Base-by-base conservation (phyloP, 2,797 vertebrate genomes). In the Syngnathus rostellatus region DNA sequence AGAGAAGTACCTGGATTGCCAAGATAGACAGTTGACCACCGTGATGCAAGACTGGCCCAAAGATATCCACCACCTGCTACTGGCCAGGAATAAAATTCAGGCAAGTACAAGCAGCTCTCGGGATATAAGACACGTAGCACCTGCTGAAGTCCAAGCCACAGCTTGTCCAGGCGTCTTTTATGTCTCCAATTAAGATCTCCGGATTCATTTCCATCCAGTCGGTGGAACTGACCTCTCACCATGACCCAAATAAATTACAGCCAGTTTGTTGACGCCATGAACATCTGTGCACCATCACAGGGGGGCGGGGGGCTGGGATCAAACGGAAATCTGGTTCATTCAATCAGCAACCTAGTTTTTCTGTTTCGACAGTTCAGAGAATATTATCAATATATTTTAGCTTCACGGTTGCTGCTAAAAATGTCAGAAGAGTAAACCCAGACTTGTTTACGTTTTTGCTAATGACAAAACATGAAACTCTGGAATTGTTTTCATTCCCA, bases 1-100 rank as follows among this genome's bases (percentile, higher is more conserved):
- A 5, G 94, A 98, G 78, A 98, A 96, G 80, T 95, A 93, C 78
- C 85, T 98, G 79, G 95, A 98, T 79, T 99, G 97, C 72, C 94
- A 97, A 86, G 94, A 96, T 80, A 92, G 87, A 72, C 93, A 93
- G 72, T 80, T 98, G 77, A 92, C 90, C 65, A 87, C 88, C 23
- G 88, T 98, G 73, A 85, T 89, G 75, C 81, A 88, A 55, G 89
- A 89, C 75, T 97, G 95, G 96, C 94, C 94, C 68, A 92, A 90
- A 70, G 95, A 99, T 64, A 88, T 94, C 74, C 86, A 95, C 68
- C 97, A 99, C 74, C 93, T 99, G 85, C 87, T 96, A n/a, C 81
- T 99, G 75, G 94, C 94, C 19, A 92, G 92, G 79, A 99, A 99
- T 76, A 92, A 85, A 69, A 93, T 99, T 77, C 92, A 92, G 71